Evolutionary conservation across 2,113 vertebrate genomes (phyloP).

Genomic region (Neogobius melanostomus): DNA sequence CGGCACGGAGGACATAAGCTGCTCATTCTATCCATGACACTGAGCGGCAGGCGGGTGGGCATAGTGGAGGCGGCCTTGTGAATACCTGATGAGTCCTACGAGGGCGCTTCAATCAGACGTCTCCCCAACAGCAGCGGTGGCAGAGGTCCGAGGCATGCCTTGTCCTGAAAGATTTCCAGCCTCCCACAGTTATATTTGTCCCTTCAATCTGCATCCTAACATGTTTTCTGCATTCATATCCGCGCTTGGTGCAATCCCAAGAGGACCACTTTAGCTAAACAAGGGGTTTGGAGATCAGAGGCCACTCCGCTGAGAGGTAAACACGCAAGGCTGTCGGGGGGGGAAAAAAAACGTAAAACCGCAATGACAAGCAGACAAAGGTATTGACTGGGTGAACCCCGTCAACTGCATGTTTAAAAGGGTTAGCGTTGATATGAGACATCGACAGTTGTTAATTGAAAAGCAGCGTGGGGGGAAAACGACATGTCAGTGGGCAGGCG

Average conservation of each 20-base stretch:
- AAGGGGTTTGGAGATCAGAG: constrained; percentile 65
- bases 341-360: constrained; percentile 1
- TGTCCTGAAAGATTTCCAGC: constrained; percentile 39
- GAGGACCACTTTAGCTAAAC: constrained; percentile 71
- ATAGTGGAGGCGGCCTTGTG: constrained; percentile 53
- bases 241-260: constrained; percentile 51
- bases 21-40: constrained; percentile 54
- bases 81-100: constrained; percentile 64
- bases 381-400: constrained; percentile 34
- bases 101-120: constrained; percentile 48
- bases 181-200: constrained; percentile 28
- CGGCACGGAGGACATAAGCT: constrained; percentile 55
- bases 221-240: constrained; percentile 4
- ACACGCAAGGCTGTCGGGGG: constrained; percentile 38
- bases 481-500: constrained; percentile 17
- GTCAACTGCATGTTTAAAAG: constrained; percentile 40
- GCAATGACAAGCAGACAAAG: constrained; percentile 11
- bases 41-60: constrained; percentile 45
- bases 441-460: constrained; percentile 60
- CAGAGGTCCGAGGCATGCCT: constrained; percentile 18
- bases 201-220: constrained; percentile 6
- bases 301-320: constrained; percentile 59
- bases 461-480: constrained; percentile 51
- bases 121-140: constrained; percentile 1
- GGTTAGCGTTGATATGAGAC: constrained; percentile 53